Conservation (phyloP, 1,140 invertebrate genomes). For the Psilanteris sp. region DNA sequence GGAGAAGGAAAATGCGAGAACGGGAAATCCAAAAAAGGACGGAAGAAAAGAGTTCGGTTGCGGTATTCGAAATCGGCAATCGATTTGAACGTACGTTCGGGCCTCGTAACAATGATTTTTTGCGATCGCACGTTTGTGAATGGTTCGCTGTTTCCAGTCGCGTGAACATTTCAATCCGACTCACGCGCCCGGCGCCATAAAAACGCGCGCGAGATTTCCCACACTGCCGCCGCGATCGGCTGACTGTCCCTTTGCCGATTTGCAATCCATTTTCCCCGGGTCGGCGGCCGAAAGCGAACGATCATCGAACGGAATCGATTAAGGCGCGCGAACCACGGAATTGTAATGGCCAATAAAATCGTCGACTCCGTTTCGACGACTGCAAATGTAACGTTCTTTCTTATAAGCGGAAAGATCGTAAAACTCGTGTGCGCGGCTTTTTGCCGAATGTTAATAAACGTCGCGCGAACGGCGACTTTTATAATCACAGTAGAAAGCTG, state of each 20-base stretch:
- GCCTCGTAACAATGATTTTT: too few relatives aligned
- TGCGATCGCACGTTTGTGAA: too few relatives aligned
- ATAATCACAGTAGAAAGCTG: constrained; percentile 65
- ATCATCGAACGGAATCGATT: constrained; percentile 64
- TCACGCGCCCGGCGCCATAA: too few relatives aligned
- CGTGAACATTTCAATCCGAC: constrained; percentile 36
- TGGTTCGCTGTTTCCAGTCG: constrained; percentile 24
- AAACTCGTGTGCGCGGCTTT: constrained; percentile 68
- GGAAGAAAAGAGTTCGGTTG: too few relatives aligned
- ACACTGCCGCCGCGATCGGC: constrained; percentile 24
- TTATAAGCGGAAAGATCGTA: constrained; percentile 69
- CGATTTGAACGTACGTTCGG: too few relatives aligned
- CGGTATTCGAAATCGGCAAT: too few relatives aligned
- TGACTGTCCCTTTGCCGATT: constrained; percentile 42
- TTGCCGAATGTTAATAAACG: constrained; percentile 64
- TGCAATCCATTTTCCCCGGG: constrained; percentile 54
- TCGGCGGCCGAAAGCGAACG: constrained; percentile 59
- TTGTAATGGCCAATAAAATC: constrained; percentile 69
- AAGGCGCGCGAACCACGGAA: constrained; percentile 63
- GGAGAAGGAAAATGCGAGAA: too few relatives aligned
- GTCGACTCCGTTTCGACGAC: constrained; percentile 63
- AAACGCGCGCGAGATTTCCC: too few relatives aligned
- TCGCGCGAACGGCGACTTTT: constrained; percentile 54
- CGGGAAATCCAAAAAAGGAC: too few relatives aligned
- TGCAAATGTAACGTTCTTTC: constrained; percentile 62